Evolutionary conservation across 2,888 invertebrate genomes (phyloP).

Genomic region (Creontiades dilutus): DNA sequence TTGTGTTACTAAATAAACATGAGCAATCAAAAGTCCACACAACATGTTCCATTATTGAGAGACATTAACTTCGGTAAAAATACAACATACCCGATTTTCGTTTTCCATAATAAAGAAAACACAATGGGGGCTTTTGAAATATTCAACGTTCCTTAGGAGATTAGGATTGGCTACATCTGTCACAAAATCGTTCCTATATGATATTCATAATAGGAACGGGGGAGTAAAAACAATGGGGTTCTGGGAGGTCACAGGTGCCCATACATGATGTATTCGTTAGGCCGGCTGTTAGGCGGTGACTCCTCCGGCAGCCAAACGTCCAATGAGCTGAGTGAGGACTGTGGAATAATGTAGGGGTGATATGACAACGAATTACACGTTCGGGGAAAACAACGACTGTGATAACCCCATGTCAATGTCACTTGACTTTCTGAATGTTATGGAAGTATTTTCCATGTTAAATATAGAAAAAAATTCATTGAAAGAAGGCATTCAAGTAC

Average conservation of each 20-base stretch:
- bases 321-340: too few relatives aligned
- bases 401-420: too few relatives aligned
- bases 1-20: background rate
- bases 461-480: too few relatives aligned
- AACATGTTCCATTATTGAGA: background rate
- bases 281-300: background rate
- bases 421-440: too few relatives aligned
- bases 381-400: too few relatives aligned
- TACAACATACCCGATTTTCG: background rate
- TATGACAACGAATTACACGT: too few relatives aligned
- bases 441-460: too few relatives aligned
- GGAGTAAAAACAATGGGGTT: background rate
- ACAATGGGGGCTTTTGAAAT: background rate
- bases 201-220: background rate
- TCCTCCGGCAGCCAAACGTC: too few relatives aligned
- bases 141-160: background rate
- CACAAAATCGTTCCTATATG: background rate
- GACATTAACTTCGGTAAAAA: background rate
- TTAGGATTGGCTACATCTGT: background rate
- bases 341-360: too few relatives aligned
- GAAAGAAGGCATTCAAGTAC: too few relatives aligned
- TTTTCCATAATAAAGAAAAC: background rate
- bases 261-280: constrained; percentile 4
- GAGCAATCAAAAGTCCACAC: too few relatives aligned
- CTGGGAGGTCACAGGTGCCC: constrained; percentile 22